Base-by-base conservation (phyloP, 2,797 vertebrate species). In the Sebastes nivosus region DNA sequence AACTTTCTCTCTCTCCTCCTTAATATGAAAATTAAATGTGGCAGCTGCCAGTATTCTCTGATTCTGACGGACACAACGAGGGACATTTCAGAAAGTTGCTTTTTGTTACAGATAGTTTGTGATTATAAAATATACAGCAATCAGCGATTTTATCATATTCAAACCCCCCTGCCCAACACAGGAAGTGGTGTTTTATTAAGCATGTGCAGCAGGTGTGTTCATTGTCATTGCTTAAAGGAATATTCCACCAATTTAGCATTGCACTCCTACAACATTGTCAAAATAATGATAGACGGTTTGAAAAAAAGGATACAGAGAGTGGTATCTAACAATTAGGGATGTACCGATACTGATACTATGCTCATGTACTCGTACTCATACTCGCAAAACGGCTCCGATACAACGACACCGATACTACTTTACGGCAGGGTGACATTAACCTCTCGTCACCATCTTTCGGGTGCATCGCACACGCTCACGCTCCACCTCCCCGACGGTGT, bases 1-100 rank as follows among this genome's bases (percentile, higher is more conserved):
- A 18, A 83, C 76, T 90, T 78, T 92, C 88, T 89, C 83, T 93
- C 89, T 93, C 4, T 91, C 79, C 77, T 92, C 75, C 75, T 79
- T 29, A 73, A 79, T 38, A 67, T 84, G 72, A 67, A 73, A 82
- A 63, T 87, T 69, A 79, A 88, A 83, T 89, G 88, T 92, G 84
- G 83, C 80, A 88, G 75, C 73, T 65, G 46, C 50, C 67, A 54
- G 20, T 68, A 10, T 68, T 82, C n/a, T 71, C 42, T 81, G 50
- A 74, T 54, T 73, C 30, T 63, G 65, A 82, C 64, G 7, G 60
- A 82, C 6, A 29, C 69, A 65, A 1, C 30, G 82, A 83, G 75
- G 70, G n/a, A 54, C 85, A 79, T 92, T 85, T 89, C 85, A 88
- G 71, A 82, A 61, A 4, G 71, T 8, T 79, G 59, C 16, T 2